These are phyloP conservation scores for Hetaerina titia DNA, from an alignment of 2,888 invertebrate genomes.

Conservation along the genomic window DNA sequence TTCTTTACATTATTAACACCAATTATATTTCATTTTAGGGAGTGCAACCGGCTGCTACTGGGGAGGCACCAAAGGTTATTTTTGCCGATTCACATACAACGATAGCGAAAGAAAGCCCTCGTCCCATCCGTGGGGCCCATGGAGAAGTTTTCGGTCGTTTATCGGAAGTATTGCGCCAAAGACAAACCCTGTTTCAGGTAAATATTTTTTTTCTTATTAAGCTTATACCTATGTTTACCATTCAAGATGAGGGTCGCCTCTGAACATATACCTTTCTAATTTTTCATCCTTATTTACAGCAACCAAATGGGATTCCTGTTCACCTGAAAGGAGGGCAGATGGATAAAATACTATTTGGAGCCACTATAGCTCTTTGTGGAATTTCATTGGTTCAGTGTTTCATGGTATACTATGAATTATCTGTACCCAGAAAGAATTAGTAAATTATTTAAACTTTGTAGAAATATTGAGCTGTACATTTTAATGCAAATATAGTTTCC, in stretches of 20 bases:
- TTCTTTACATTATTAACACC: neutral
- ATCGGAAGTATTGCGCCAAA: conserved; percentile 66
- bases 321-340: conserved; percentile 72
- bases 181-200: conserved; percentile 70
- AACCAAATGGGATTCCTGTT: conserved; percentile 71
- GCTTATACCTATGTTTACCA: neutral
- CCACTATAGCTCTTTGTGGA: conserved; percentile 70
- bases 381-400: conserved; percentile 69
- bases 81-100: conserved; percentile 60
- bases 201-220: conserved; percentile 26
- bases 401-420: conserved; percentile 68
- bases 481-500: neutral
- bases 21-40: conserved; percentile 55
- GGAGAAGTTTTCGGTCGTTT: conserved; percentile 54
- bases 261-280: neutral
- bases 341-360: conserved; percentile 71
- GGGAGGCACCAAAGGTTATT: conserved; percentile 70
- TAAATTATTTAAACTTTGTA: neutral
- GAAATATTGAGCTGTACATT: conserved; percentile 5
- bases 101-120: conserved; percentile 54
- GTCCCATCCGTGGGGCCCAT: conserved; percentile 61
- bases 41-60: conserved; percentile 68
- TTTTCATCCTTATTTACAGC: conserved; percentile 68
- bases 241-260: too few species aligned
- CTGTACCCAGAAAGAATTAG: conserved; percentile 70